Evolutionary conservation across 2,113 vertebrate genomes (phyloP).

Genomic region (Suncus etruscus): DNA sequence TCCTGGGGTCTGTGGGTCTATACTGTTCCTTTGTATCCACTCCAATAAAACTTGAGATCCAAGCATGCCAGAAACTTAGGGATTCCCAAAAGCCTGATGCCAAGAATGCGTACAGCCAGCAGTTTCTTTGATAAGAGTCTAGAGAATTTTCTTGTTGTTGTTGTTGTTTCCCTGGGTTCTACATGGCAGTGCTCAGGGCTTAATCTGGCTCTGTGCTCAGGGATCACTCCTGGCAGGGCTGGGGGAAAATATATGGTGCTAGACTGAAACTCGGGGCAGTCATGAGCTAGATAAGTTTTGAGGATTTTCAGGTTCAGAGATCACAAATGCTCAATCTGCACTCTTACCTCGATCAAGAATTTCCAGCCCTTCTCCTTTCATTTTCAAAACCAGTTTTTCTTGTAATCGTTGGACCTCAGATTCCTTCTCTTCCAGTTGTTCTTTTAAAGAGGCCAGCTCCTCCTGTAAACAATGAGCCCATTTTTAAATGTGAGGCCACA

Average conservation of each 20-base stretch:
- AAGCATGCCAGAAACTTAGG: no score
- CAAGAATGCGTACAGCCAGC: background rate
- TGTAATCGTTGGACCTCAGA: constrained; percentile 92
- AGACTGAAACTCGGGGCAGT: no score
- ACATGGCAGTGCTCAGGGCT: no score
- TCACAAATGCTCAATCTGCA: background rate
- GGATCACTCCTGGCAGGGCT: no score
- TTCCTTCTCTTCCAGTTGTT: constrained; percentile 94
- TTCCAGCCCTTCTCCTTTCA: constrained; percentile 88
- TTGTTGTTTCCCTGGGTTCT: no score
- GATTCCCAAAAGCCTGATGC: background rate
- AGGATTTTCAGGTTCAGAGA: no score
- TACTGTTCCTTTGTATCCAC: no score
- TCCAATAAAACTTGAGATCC: no score
- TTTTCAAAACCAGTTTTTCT: constrained; percentile 90
- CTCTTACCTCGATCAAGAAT: constrained; percentile 92
- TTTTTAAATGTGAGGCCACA: background rate
- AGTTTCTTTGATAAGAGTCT: background rate
- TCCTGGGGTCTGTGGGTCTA: no score
- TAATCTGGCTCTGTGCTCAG: no score
- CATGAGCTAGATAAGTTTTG: no score
- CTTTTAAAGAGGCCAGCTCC: constrained; percentile 92
- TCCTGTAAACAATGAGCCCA: constrained; percentile 87
- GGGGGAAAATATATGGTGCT: no score
- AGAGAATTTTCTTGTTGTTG: background rate